Conservation (phyloP, 2,797 vertebrate genomes). For the Alosa sapidissima region DNA sequence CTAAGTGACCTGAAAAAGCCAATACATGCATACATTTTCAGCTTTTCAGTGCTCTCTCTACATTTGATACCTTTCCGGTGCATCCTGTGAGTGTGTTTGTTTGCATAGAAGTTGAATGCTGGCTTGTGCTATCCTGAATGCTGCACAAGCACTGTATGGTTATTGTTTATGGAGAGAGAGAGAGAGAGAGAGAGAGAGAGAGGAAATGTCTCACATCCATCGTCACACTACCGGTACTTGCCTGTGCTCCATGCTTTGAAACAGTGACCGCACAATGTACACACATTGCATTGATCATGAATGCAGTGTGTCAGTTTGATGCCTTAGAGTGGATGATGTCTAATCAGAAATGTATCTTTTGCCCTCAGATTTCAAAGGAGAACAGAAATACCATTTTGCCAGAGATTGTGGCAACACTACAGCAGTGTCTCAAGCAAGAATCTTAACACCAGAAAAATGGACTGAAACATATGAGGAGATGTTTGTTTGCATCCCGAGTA, state of each 20-base stretch:
- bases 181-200: not conserved
- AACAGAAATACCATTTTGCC: slow-evolving; percentile 83
- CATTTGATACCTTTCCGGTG: not conserved
- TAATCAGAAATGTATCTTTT: slow-evolving; percentile 28
- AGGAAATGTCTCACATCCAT: not conserved
- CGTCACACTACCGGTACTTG: not conserved
- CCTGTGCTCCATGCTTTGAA: not conserved
- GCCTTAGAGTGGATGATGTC: not conserved
- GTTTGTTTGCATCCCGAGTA: not conserved
- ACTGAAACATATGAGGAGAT: not conserved
- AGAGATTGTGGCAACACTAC: slow-evolving; percentile 78
- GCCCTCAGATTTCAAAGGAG: slow-evolving; percentile 85
- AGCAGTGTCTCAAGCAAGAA: slow-evolving; percentile 71
- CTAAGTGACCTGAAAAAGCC: not conserved
- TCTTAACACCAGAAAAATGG: slow-evolving; percentile 30
- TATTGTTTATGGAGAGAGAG: not conserved
- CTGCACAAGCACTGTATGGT: not conserved
- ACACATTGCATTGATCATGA: not conserved
- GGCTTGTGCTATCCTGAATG: not conserved
- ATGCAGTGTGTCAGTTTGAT: not conserved
- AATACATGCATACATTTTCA: not conserved
- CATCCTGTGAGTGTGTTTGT: not conserved
- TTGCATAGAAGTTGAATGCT: not conserved
- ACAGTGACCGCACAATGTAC: not conserved
- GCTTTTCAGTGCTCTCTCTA: not conserved